These are phyloP conservation scores for Eupithecia subfuscata DNA, from an alignment of 2,888 invertebrate genomes.

Conservation along the genomic window DNA sequence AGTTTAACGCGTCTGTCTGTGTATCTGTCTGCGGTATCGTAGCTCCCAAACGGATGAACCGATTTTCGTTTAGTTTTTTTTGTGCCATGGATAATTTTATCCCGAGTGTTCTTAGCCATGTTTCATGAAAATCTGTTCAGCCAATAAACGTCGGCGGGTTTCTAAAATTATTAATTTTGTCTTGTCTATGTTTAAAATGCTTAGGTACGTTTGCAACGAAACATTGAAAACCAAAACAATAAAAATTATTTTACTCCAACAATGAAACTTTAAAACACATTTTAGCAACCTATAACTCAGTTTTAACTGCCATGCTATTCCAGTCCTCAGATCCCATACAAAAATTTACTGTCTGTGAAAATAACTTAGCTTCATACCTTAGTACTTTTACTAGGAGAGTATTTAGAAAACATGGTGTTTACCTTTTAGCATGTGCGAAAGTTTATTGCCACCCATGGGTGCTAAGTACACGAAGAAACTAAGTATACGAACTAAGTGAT, in stretches of 20 bases:
- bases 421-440: neutral
- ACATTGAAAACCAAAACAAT: neutral
- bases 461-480: neutral
- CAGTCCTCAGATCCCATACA: neutral
- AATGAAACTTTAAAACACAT: neutral
- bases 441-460: constrained; percentile 4
- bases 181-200: too few species aligned
- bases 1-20: too few species aligned
- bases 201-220: neutral
- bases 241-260: neutral
- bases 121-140: too few species aligned
- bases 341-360: neutral
- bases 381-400: neutral
- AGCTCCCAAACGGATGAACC: too few species aligned
- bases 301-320: neutral
- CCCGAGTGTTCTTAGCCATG: too few species aligned
- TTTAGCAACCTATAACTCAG: constrained; percentile 2
- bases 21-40: too few species aligned
- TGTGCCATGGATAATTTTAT: too few species aligned
- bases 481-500: too few species aligned
- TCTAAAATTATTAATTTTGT: too few species aligned
- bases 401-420: neutral
- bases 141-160: too few species aligned
- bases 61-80: too few species aligned
- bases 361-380: neutral